phyloP scores from a whole-genome alignment of 1,140 invertebrate species.

The Pseudomyrmex cubaensis region DNA sequence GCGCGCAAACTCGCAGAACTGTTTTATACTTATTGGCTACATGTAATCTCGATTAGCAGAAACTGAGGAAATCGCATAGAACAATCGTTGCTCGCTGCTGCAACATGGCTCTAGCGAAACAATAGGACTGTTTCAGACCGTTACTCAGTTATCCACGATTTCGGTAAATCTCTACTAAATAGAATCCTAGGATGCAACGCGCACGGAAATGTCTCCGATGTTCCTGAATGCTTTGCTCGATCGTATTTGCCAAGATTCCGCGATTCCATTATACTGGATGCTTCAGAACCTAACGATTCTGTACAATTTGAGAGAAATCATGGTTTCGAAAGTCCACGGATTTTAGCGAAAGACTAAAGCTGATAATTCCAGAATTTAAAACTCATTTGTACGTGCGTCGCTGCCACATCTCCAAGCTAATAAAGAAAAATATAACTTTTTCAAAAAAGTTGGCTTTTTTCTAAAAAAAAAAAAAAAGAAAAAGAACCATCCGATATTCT shows the following conservation, averaged over 20 bases:
- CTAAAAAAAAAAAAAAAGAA: not conserved
- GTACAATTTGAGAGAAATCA: not conserved
- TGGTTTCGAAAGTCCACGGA: not conserved
- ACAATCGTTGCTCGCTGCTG: constrained; percentile 37
- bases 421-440: not conserved
- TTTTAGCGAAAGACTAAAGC: not conserved
- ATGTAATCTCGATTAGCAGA: constrained; percentile 57
- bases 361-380: constrained; percentile 8
- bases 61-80: constrained; percentile 51
- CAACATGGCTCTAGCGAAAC: constrained; percentile 32
- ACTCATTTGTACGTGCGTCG: not conserved
- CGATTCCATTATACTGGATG: constrained; percentile 21
- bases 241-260: constrained; percentile 53
- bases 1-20: not conserved
- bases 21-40: constrained; percentile 35
- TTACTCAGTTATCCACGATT: constrained; percentile 60
- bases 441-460: not conserved
- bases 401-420: not conserved
- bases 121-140: constrained; percentile 56
- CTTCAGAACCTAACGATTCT: constrained; percentile 32
- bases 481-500: not conserved
- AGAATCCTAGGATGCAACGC: constrained; percentile 50
- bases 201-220: constrained; percentile 52
- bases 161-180: constrained; percentile 55
- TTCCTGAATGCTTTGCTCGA: constrained; percentile 46